Evolutionary conservation across 2,113 vertebrate genomes (phyloP).

Genomic region (Micromys minutus): DNA sequence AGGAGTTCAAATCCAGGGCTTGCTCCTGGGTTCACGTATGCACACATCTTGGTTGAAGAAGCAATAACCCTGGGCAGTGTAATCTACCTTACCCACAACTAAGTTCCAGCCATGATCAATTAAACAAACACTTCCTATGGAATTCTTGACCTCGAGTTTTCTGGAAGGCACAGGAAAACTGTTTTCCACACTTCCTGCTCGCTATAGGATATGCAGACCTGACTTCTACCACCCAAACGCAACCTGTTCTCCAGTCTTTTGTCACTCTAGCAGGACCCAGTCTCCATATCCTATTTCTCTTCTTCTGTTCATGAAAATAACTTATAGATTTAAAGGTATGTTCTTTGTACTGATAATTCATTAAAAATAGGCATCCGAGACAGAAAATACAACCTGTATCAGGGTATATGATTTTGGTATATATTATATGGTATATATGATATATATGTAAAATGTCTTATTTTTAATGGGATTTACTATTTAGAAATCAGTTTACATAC

Average conservation of each 20-base stretch:
- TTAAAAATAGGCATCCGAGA: not conserved
- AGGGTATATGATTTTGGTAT: not conserved
- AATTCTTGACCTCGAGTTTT: constrained; percentile 39
- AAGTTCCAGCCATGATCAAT: constrained; percentile 45
- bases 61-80: not conserved
- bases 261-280: not conserved
- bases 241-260: constrained; percentile 34
- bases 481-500: not conserved
- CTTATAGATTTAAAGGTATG: constrained; percentile 42
- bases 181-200: constrained; percentile 36
- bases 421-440: too few species aligned
- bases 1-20: constrained; percentile 71
- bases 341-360: not conserved
- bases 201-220: not conserved
- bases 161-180: not conserved
- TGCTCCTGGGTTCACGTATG: constrained; percentile 26
- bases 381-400: not conserved
- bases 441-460: not conserved
- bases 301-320: constrained; percentile 45
- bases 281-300: not conserved
- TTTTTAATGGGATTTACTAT: constrained; percentile 18
- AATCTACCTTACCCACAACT: constrained; percentile 32
- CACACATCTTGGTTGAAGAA: constrained; percentile 14
- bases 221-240: constrained; percentile 35
- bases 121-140: constrained; percentile 68